Base-by-base conservation (phyloP, 2,113 vertebrate species). In the Hipposideros armiger region DNA sequence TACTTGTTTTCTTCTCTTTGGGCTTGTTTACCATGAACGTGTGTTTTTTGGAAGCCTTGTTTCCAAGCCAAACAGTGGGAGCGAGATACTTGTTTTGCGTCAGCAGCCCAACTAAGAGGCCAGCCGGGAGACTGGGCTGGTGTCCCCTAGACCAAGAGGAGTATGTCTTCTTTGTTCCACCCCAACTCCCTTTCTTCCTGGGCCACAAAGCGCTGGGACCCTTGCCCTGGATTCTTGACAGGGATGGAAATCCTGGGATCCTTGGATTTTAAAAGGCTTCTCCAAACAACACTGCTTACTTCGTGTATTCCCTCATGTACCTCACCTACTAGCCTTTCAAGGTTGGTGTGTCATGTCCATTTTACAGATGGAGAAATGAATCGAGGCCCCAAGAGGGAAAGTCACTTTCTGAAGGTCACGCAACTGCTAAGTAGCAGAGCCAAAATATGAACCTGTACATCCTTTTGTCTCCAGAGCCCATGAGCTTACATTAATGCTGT, bases 11-110 rank as follows among this genome's bases (percentile, higher is more conserved):
- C 82, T 58, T 94, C 64, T 11, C 69, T 77, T 86, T 83, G 89
- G 80, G 80, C 74, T 95, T 97, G 89, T 97, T 97, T 96, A 96
- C 91, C 91, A 62, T 28, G 17, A 89, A n/a, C 2, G 7, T 70
- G 66, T 86, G 91, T 92, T 94, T 92, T 50, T 86, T 32, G 80
- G 80, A 92, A 67, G 10, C 92, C 70, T 95, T 94, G 89, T 95
- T 95, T 93, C 72, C 20, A 81, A 89, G 96, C 94, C 96, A 95
- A 85, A 89, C 16, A 11, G 87, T 94, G 83, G 90, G 74, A 81
- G 82, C 14, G 20, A 81, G 87, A 84, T 40, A 67, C 52, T 74
- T 64, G 66, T 42, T 66, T 88, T 95, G 32, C 32, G 5, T 95
- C 94, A 91, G 76, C 56, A 84, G 54, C 74, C 20, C 58, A 20